A percentile compares a stretch with the other conserved stretches of the same genome.
phyloP scores from a whole-genome alignment of 2,888 invertebrate species.

The Eupithecia inturbata region DNA sequence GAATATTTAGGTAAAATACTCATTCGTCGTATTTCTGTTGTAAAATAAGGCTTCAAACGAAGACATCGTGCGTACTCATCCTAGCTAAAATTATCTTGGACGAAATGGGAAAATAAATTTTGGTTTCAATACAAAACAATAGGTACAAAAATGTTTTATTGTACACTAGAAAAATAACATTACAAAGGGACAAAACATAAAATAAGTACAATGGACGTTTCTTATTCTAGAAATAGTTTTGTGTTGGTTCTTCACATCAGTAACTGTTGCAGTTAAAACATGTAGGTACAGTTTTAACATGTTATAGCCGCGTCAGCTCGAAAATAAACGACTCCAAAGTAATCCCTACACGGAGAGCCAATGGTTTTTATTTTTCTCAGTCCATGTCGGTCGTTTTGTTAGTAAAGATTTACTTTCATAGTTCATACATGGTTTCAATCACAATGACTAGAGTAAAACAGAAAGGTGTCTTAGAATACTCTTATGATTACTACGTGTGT shows the following conservation, averaged over 20 bases:
- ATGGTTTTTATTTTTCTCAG: neutral
- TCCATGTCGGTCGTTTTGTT: neutral
- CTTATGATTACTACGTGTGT: conserved; percentile 34
- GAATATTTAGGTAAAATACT: neutral
- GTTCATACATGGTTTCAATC: neutral
- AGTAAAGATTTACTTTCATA: neutral
- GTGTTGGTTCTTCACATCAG: neutral
- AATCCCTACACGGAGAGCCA: neutral
- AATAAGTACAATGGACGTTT: too few relatives aligned
- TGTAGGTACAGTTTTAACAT: neutral
- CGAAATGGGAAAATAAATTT: neutral
- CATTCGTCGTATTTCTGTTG: neutral
- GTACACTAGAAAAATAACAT: too few relatives aligned
- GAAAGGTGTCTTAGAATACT: conserved; percentile 14
- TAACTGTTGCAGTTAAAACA: neutral
- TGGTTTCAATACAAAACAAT: too few relatives aligned
- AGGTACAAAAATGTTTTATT: too few relatives aligned
- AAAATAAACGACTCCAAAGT: neutral
- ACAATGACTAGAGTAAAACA: conserved; percentile 4
- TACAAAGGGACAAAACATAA: too few relatives aligned
- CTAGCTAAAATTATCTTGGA: neutral
- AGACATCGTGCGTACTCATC: neutral
- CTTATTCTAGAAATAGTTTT: neutral
- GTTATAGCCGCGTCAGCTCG: neutral
- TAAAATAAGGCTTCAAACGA: neutral